Evolutionary conservation across 2,888 invertebrate species (phyloP).

Genomic region (Dicyrtoma fusca): DNA sequence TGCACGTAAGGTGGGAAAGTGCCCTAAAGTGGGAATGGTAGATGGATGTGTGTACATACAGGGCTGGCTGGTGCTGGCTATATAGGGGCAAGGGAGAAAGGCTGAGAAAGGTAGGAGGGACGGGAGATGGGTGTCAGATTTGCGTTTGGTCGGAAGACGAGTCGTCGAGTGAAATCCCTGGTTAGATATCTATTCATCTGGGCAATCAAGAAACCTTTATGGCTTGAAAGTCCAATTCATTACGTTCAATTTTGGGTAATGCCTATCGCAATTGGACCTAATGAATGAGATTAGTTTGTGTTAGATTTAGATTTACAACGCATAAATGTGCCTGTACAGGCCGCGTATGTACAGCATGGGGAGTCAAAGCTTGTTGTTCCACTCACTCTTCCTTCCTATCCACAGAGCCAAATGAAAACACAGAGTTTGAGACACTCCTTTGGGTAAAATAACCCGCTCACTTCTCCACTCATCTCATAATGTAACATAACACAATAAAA

Average conservation of each 20-base stretch:
- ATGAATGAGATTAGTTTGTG: slow-evolving; percentile 58
- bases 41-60: slow-evolving; percentile 8
- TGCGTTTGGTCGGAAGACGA: slow-evolving; percentile 28
- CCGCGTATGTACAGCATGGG: slow-evolving; percentile 3
- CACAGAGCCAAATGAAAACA: not conserved
- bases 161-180: slow-evolving; percentile 45
- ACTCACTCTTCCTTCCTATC: not conserved
- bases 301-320: slow-evolving; percentile 58
- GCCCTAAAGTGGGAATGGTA: not conserved
- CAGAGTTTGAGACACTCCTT: slow-evolving; percentile 23
- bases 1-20: not conserved
- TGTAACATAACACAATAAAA: slow-evolving; percentile 6
- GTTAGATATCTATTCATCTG: slow-evolving; percentile 57
- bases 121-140: slow-evolving; percentile 37
- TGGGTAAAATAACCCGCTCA: slow-evolving; percentile 44
- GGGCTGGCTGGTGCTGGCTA: not conserved
- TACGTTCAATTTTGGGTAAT: slow-evolving; percentile 57
- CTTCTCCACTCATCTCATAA: slow-evolving; percentile 35
- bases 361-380: slow-evolving; percentile 2
- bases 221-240: slow-evolving; percentile 58
- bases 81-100: not conserved
- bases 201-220: slow-evolving; percentile 57
- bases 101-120: slow-evolving; percentile 29
- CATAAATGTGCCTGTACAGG: slow-evolving; percentile 51
- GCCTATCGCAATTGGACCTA: slow-evolving; percentile 57